A percentile compares a stretch with the other conserved stretches of the same genome.
Conservation (phyloP, 2,888 invertebrate genomes). For the Coleophora flavipennella region DNA sequence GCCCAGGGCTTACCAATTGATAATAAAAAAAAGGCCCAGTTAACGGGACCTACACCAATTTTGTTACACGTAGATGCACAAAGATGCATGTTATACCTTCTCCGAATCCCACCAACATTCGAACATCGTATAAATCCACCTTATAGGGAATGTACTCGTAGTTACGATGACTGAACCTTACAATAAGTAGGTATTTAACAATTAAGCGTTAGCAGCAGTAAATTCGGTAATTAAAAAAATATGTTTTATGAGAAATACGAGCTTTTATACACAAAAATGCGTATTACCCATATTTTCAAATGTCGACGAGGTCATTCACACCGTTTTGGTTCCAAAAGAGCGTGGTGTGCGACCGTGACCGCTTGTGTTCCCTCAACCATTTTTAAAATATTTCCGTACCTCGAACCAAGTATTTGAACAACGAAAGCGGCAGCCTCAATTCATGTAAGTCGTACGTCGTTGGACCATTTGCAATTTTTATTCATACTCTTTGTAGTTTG, state of each 20-base stretch:
- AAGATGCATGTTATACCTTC: too few species aligned
- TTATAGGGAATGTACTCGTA: too few species aligned
- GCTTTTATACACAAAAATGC: conserved; percentile 56
- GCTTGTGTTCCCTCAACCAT: conserved; percentile 32
- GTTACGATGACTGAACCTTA: too few species aligned
- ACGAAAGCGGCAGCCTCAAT: conserved; percentile 16
- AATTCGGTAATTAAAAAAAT: too few species aligned
- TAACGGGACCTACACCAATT: too few species aligned
- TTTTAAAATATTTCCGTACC: conserved; percentile 26
- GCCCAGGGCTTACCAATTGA: too few species aligned
- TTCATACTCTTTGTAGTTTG: conserved; percentile 17
- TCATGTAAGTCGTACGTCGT: conserved; percentile 7
- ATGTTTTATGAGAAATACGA: conserved; percentile 42
- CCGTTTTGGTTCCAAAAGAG: conserved; percentile 37
- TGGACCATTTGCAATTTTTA: conserved; percentile 5
- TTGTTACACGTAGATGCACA: too few species aligned
- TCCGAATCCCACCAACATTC: too few species aligned
- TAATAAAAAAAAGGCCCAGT: too few species aligned
- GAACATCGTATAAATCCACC: too few species aligned
- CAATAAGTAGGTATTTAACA: too few species aligned
- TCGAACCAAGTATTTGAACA: conserved; percentile 22
- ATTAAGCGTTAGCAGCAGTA: too few species aligned
- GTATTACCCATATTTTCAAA: conserved; percentile 60
- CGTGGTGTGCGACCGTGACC: conserved; percentile 51
- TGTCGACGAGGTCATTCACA: conserved; percentile 58